Conservation (phyloP, 2,888 invertebrate genomes). For the Sarcophaga variegata region DNA sequence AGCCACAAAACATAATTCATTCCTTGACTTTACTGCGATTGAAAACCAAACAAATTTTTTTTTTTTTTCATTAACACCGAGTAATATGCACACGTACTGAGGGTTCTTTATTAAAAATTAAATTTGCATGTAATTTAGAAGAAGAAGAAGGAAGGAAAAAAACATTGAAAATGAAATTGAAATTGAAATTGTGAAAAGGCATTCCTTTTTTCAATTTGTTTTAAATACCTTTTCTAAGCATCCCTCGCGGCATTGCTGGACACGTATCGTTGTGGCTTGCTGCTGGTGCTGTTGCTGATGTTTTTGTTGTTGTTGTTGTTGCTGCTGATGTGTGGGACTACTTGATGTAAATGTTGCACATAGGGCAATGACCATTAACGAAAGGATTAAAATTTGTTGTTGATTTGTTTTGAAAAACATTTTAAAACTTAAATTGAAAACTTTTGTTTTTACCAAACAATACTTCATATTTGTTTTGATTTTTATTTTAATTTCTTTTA, state of each 20-base stretch:
- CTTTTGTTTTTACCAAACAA: constrained; percentile 51
- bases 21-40: too few relatives aligned
- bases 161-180: constrained; percentile 29
- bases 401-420: constrained; percentile 59
- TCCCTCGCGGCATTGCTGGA: constrained; percentile 77
- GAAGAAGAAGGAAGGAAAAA: neutral
- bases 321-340: constrained; percentile 68
- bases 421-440: constrained; percentile 53
- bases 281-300: constrained; percentile 50
- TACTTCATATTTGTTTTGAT: constrained; percentile 57
- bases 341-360: constrained; percentile 67
- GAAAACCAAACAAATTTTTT: neutral
- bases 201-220: constrained; percentile 60
- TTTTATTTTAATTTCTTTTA: constrained; percentile 29
- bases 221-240: constrained; percentile 77
- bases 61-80: neutral
- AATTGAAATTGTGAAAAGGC: constrained; percentile 30
- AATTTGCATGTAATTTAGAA: neutral
- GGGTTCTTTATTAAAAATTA: neutral
- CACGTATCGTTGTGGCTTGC: constrained; percentile 71
- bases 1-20: too few relatives aligned
- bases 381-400: constrained; percentile 68
- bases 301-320: constrained; percentile 45
- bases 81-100: neutral
- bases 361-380: constrained; percentile 66